phyloP scores from a whole-genome alignment of 2,888 invertebrate species.

The Drosophila stalkeri region DNA sequence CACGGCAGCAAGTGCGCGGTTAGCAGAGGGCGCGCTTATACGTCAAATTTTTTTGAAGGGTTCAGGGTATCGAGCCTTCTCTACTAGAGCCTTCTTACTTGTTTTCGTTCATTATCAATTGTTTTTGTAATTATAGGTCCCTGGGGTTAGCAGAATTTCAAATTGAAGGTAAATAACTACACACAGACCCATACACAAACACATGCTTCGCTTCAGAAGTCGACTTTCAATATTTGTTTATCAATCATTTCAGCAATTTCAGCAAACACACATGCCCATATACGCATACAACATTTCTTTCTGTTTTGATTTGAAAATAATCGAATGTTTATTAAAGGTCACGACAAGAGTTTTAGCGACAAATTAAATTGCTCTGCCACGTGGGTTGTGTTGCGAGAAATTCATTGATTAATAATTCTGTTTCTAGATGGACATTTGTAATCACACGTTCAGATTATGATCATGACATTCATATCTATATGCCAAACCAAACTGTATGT shows the following conservation, averaged over 20 bases:
- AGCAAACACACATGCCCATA: constrained; percentile 9
- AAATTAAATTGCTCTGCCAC: constrained; percentile 3
- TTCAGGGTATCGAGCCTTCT: too few relatives aligned
- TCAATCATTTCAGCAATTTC: constrained; percentile 55
- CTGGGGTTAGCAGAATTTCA: constrained; percentile 25
- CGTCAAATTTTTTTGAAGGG: too few relatives aligned
- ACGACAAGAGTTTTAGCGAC: neutral
- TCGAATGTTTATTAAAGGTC: constrained; percentile 20
- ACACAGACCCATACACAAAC: neutral
- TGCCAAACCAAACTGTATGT: too few relatives aligned
- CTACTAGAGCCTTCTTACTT: too few relatives aligned
- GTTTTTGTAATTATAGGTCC: constrained; percentile 46
- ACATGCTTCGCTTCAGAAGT: constrained; percentile 4
- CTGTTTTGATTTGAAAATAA: constrained; percentile 36
- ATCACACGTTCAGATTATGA: too few relatives aligned
- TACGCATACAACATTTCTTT: constrained; percentile 10
- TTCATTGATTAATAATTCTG: too few relatives aligned
- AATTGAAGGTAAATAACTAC: constrained; percentile 23
- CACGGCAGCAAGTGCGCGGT: too few relatives aligned
- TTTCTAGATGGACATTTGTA: too few relatives aligned
- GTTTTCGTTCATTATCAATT: constrained; percentile 14
- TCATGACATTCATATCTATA: too few relatives aligned
- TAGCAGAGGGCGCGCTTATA: too few relatives aligned
- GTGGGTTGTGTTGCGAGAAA: too few relatives aligned
- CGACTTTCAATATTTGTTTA: constrained; percentile 45